Conservation (phyloP, 1,140 invertebrate genomes). For the Ceratosolen fusciceps region DNA sequence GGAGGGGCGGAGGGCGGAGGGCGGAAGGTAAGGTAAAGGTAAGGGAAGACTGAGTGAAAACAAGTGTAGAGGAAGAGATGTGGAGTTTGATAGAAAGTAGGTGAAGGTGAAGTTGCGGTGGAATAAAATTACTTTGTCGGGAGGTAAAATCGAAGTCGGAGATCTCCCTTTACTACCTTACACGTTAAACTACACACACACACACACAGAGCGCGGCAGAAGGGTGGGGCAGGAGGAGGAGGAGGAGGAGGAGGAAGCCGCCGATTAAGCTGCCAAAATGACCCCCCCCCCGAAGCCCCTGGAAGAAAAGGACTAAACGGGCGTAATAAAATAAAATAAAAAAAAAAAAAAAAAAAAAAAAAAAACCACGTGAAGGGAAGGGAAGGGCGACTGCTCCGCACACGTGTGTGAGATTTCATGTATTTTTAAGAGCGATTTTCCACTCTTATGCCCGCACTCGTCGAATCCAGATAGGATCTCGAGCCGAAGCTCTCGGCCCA, state of each 20-base stretch:
- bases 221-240: too few species aligned
- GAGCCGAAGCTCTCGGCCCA: slow-evolving; percentile 9
- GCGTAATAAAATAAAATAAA: too few species aligned
- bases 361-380: not conserved
- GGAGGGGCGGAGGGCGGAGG: slow-evolving; percentile 11
- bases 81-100: slow-evolving; percentile 36
- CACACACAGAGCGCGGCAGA: too few species aligned
- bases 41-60: too few species aligned
- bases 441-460: slow-evolving; percentile 47
- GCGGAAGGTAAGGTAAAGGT: too few species aligned
- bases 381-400: not conserved
- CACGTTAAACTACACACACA: not conserved
- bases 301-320: slow-evolving; percentile 19
- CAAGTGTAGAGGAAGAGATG: not conserved
- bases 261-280: slow-evolving; percentile 27
- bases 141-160: slow-evolving; percentile 41
- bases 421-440: slow-evolving; percentile 55
- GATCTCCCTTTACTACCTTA: not conserved
- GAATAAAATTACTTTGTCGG: slow-evolving; percentile 45
- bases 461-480: slow-evolving; percentile 20
- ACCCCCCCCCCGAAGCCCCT: slow-evolving; percentile 6
- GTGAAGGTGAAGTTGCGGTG: slow-evolving; percentile 35
- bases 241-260: too few species aligned
- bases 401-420: slow-evolving; percentile 1
- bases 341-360: too few species aligned